Base-by-base conservation (phyloP, 1,140 invertebrate species). In the Asbolus verrucosus region DNA sequence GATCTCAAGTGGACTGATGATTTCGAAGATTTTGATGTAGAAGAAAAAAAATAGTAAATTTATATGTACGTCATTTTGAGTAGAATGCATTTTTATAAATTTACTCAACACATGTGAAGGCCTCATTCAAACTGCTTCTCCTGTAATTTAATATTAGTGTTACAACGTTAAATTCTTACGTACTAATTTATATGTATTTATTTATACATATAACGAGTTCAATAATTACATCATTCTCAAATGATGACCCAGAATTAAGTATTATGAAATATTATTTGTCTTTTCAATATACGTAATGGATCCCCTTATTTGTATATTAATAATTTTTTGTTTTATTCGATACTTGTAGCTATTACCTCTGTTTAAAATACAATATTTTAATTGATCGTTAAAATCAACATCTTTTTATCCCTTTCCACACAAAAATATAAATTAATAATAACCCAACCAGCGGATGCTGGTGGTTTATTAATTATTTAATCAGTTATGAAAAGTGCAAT, bases 1-100 rank as follows among this genome's bases (percentile, higher is more conserved):
- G 78, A 79, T 68, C 70, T 74, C 15, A 76, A 75, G 67, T 79
- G 78, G 78, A 79, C 76, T 73, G 76, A 79, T 39, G 74, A 79
- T 50, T 79, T 74, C 62, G 69, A 71, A 36, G 67, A 69, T 67
- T 67, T 69, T 65, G 18, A 39, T 14, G 11, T 11, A 19, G 36
- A 65, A 15, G 18, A 61, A 11, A 61, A 65, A 24, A 21, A 65
- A 61, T 46, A 46, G 41, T 18, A 9, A 33, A 62, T 18, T 33
- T 4, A 36, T 31, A n/a, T 27, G 15, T 2, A n/a, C 33, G 33
- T n/a, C n/a, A n/a, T 39, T 63, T 63, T 39, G 61, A 39, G 11
- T n/a, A 4, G 21, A 19, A 27, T 27, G 8, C 50, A 14, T 3
- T 30, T 30, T 61, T 33, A 14, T 31, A n/a, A 6, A 6, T 46